Conservation (phyloP, 92 coral and sea anemone species). For the Siderastrea siderea region DNA sequence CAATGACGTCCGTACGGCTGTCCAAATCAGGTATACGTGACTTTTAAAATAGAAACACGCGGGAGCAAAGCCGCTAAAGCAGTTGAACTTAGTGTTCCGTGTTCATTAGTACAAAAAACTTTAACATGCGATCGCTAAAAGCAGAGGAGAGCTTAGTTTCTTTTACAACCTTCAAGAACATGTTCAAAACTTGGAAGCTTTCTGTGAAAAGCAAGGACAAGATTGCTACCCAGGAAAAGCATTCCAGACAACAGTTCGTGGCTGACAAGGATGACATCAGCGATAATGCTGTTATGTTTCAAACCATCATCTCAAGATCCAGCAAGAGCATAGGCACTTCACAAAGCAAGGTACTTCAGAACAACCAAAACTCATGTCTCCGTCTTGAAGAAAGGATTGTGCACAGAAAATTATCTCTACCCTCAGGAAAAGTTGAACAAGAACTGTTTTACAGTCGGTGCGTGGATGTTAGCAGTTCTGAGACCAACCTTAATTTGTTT, state of each 20-base stretch:
- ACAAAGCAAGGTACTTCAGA: background rate
- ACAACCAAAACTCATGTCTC: background rate
- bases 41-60: background rate
- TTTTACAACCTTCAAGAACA: background rate
- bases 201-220: background rate
- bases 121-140: constrained; percentile 11
- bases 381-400: constrained; percentile 14
- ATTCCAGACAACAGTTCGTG: background rate
- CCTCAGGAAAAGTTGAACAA: background rate
- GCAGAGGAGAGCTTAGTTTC: background rate
- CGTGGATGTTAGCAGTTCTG: background rate
- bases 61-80: background rate
- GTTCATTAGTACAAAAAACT: background rate
- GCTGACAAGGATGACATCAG: background rate
- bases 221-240: background rate
- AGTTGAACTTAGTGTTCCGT: background rate
- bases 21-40: background rate
- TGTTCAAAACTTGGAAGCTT: background rate
- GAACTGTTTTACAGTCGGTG: background rate
- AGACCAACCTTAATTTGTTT: background rate
- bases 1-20: background rate
- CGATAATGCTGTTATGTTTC: background rate
- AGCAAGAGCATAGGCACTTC: background rate
- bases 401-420: background rate
- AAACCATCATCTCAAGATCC: background rate